phyloP scores from a whole-genome alignment of 2,888 invertebrate species.

The Amiota communis region DNA sequence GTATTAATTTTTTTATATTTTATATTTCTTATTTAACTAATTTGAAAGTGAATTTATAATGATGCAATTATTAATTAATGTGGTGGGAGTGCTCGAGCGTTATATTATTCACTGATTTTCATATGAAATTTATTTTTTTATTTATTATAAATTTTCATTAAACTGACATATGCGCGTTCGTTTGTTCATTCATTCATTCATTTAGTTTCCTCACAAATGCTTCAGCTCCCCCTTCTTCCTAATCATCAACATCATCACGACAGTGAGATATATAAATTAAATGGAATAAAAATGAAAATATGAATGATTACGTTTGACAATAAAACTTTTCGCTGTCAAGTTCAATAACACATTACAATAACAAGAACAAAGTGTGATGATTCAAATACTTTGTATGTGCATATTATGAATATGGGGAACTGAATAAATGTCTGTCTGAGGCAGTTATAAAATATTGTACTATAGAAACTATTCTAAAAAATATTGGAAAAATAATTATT shows the following conservation, averaged over 20 bases:
- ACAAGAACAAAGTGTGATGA: too few relatives aligned
- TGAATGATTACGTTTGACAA: not conserved
- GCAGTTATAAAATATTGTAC: too few relatives aligned
- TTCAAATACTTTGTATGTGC: too few relatives aligned
- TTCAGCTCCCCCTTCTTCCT: too few relatives aligned
- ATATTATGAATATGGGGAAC: too few relatives aligned
- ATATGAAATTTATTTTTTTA: slow-evolving; percentile 13
- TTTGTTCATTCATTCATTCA: not conserved
- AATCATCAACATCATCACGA: too few relatives aligned
- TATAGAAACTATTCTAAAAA: too few relatives aligned
- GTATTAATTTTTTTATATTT: too few relatives aligned
- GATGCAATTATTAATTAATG: slow-evolving; percentile 53
- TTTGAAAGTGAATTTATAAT: slow-evolving; percentile 61
- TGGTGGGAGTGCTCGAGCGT: slow-evolving; percentile 51
- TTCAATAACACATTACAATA: slow-evolving; percentile 9
- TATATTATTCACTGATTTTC: slow-evolving; percentile 46
- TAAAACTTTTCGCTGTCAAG: slow-evolving; percentile 21
- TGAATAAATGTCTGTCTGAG: too few relatives aligned
- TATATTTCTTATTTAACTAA: slow-evolving; percentile 12
- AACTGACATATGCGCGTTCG: slow-evolving; percentile 4
- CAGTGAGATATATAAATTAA: slow-evolving; percentile 7
- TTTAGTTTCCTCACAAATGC: too few relatives aligned
- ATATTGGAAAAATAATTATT: too few relatives aligned
- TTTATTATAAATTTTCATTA: slow-evolving; percentile 4
- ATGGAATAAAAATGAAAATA: not conserved